Evolutionary conservation across 2,888 invertebrate species (phyloP).

Genomic region (Fragum sueziense): DNA sequence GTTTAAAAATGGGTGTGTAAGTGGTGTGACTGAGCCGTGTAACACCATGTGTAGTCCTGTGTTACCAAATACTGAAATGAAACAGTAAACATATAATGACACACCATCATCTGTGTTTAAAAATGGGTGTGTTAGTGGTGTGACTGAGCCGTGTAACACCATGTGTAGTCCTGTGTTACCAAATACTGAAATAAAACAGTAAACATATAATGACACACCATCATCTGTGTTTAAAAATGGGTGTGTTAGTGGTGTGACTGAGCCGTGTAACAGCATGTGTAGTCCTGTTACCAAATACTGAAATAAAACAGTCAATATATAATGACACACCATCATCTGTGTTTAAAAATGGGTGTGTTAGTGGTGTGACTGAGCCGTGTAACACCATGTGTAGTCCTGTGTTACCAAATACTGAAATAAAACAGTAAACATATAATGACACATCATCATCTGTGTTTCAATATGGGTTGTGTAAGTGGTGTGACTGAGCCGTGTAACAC

Average conservation of each 20-base stretch:
- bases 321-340: constrained; percentile 56
- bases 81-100: too few species aligned
- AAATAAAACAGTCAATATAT: too few species aligned
- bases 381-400: constrained; percentile 78
- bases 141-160: constrained; percentile 76
- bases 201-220: constrained; percentile 60
- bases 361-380: constrained; percentile 73
- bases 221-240: constrained; percentile 69
- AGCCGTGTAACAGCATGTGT: constrained; percentile 77
- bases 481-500: constrained; percentile 75
- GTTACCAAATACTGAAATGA: constrained; percentile 81
- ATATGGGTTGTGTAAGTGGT: constrained; percentile 71
- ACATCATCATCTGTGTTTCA: constrained; percentile 62
- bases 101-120: constrained; percentile 62
- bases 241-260: constrained; percentile 69
- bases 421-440: too few species aligned
- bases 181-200: too few species aligned
- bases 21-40: constrained; percentile 73
- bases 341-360: constrained; percentile 70
- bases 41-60: constrained; percentile 78
- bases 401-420: constrained; percentile 81
- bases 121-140: constrained; percentile 70
- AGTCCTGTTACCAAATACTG: constrained; percentile 81
- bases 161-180: constrained; percentile 79
- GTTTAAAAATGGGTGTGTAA: constrained; percentile 70